A percentile compares a stretch with the other conserved stretches of the same genome.
Evolutionary conservation across 92 coral and sea anemone genomes (phyloP).

Genomic region (Plumapathes pennacea): DNA sequence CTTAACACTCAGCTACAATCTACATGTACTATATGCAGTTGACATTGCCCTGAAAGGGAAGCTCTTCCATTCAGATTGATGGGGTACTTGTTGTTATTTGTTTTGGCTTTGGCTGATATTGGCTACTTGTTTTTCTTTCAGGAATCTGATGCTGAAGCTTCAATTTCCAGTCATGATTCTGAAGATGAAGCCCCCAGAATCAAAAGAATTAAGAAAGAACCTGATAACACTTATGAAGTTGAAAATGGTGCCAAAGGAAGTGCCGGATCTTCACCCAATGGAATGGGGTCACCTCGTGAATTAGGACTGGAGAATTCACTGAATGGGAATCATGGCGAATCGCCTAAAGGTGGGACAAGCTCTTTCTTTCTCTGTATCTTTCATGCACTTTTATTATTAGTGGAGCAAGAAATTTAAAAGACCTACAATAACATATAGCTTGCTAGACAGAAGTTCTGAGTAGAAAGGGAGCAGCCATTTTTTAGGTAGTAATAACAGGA

Average conservation of each 20-base stretch:
- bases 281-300: constrained; percentile 49
- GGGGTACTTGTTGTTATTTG: too few species aligned
- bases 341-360: constrained; percentile 77
- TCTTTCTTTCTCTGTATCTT: too few species aligned
- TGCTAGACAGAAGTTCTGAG: too few species aligned
- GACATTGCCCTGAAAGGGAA: too few species aligned
- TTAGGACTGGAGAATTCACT: constrained; percentile 50
- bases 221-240: constrained; percentile 62
- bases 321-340: constrained; percentile 70
- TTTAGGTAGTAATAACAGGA: too few species aligned
- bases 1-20: too few species aligned
- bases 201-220: constrained; percentile 79
- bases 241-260: constrained; percentile 77
- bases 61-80: too few species aligned
- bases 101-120: background rate
- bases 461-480: too few species aligned
- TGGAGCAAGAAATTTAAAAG: too few species aligned
- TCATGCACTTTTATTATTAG: too few species aligned
- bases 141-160: constrained; percentile 99
- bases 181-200: constrained; percentile 72
- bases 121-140: constrained; percentile 4
- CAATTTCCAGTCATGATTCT: constrained; percentile 92
- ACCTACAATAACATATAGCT: background rate
- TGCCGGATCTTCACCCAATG: too few species aligned
- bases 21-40: too few species aligned